These are phyloP conservation scores for Drosophila meridionalis DNA, from an alignment of 2,888 invertebrate species.

Conservation along the genomic window DNA sequence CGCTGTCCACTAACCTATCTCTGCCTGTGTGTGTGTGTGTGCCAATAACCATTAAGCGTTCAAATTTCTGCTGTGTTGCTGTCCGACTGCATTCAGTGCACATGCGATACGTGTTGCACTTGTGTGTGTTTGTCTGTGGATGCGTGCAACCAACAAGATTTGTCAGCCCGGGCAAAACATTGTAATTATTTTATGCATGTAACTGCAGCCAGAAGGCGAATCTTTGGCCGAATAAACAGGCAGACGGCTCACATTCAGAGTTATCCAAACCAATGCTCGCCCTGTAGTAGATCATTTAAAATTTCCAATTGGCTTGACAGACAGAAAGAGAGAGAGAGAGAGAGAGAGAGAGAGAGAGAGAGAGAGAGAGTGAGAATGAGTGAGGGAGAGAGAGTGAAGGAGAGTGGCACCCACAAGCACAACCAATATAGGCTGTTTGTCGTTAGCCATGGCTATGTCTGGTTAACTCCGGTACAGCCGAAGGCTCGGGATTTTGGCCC, in stretches of 20 bases:
- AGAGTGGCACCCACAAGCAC: constrained; percentile 1
- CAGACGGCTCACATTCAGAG: neutral
- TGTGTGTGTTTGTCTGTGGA: constrained; percentile 6
- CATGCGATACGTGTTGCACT: constrained; percentile 19
- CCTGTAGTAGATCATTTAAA: constrained; percentile 69
- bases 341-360: neutral
- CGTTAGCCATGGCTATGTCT: constrained; percentile 28
- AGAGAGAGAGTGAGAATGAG: neutral
- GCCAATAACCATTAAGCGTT: constrained; percentile 77
- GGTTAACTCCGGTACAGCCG: constrained; percentile 41
- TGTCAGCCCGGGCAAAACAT: constrained; percentile 53
- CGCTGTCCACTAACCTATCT: no score
- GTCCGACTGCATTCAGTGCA: constrained; percentile 43
- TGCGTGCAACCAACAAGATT: constrained; percentile 59
- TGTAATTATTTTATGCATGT: constrained; percentile 72
- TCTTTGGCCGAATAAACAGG: constrained; percentile 4
- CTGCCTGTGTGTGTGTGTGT: constrained; percentile 35
- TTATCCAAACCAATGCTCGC: constrained; percentile 25
- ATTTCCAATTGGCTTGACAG: constrained; percentile 70
- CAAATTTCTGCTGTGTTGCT: constrained; percentile 61
- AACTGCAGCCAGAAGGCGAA: constrained; percentile 34
- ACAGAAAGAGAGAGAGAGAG: constrained; percentile 19
- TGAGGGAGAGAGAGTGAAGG: neutral
- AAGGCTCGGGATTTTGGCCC: constrained; percentile 45
- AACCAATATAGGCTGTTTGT: constrained; percentile 28